These are phyloP conservation scores for Caenorhabditis sp. DNA, from an alignment of 2,888 invertebrate genomes.

Conservation along the genomic window DNA sequence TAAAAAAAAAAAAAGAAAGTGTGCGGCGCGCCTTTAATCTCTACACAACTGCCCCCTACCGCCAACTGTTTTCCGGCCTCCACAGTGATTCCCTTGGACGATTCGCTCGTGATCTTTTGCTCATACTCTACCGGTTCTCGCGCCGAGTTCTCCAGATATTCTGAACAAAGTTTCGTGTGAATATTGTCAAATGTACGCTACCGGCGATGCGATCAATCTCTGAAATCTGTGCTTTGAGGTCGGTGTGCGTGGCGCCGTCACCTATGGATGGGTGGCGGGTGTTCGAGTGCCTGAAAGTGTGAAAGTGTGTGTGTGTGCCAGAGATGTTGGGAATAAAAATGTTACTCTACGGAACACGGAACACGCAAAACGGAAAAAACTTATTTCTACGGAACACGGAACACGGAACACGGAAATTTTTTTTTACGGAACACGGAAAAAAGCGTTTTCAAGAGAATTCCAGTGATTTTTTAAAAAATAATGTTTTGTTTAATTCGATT, in stretches of 20 bases:
- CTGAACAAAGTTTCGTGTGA: constrained; percentile 12
- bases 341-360: too few relatives aligned
- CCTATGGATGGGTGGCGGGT: constrained; percentile 8
- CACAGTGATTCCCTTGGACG: constrained; percentile 28
- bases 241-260: neutral
- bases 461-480: too few relatives aligned
- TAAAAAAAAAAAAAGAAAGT: too few relatives aligned
- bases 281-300: constrained; percentile 24
- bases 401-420: too few relatives aligned
- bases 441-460: too few relatives aligned
- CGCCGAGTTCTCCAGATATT: constrained; percentile 45
- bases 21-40: too few relatives aligned
- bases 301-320: neutral
- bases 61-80: constrained; percentile 22
- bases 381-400: too few relatives aligned
- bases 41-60: too few relatives aligned
- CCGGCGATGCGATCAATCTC: constrained; percentile 45
- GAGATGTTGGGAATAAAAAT: neutral
- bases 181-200: neutral
- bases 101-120: constrained; percentile 20
- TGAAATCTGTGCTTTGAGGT: constrained; percentile 46
- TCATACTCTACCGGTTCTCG: constrained; percentile 41
- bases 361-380: too few relatives aligned
- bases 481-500: too few relatives aligned
- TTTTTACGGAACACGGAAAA: too few relatives aligned